phyloP scores from a whole-genome alignment of 2,113 vertebrate genomes.

The Gnathonemus longibarbis region DNA sequence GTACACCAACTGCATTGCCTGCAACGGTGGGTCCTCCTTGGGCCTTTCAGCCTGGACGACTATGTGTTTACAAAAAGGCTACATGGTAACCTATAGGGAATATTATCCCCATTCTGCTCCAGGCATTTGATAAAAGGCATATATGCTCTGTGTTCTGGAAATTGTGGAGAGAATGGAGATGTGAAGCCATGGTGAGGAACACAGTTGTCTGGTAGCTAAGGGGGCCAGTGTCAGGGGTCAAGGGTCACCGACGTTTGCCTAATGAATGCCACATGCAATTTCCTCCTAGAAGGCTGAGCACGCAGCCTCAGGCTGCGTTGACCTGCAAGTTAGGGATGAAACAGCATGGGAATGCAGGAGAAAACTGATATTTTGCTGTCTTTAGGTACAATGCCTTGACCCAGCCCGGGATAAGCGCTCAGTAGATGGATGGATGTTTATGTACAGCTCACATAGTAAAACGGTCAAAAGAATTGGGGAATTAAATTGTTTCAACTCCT shows the following conservation, averaged over 20 bases:
- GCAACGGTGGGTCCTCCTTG: background rate
- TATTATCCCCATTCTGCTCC: conserved; percentile 56
- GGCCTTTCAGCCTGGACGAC: conserved; percentile 72
- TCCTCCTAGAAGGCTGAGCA: background rate
- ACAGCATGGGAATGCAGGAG: background rate
- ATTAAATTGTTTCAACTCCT: background rate
- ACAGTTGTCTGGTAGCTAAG: conserved; percentile 22
- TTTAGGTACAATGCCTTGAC: background rate
- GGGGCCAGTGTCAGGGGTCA: conserved; percentile 16
- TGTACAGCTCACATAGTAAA: background rate
- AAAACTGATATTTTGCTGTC: background rate
- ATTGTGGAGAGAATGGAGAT: conserved; percentile 12
- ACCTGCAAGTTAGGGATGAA: background rate
- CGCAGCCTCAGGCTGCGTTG: background rate
- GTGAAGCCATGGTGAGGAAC: background rate
- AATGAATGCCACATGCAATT: background rate
- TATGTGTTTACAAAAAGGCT: conserved; percentile 91
- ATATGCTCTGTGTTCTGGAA: conserved; percentile 56
- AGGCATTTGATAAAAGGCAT: conserved; percentile 62
- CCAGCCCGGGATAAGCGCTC: background rate
- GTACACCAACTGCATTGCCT: background rate
- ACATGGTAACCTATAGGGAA: conserved; percentile 82
- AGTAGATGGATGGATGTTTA: background rate
- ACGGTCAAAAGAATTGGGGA: background rate
- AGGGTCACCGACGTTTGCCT: background rate